Conservation (phyloP, 2,113 vertebrate genomes). For the Megaleporinus macrocephalus region DNA sequence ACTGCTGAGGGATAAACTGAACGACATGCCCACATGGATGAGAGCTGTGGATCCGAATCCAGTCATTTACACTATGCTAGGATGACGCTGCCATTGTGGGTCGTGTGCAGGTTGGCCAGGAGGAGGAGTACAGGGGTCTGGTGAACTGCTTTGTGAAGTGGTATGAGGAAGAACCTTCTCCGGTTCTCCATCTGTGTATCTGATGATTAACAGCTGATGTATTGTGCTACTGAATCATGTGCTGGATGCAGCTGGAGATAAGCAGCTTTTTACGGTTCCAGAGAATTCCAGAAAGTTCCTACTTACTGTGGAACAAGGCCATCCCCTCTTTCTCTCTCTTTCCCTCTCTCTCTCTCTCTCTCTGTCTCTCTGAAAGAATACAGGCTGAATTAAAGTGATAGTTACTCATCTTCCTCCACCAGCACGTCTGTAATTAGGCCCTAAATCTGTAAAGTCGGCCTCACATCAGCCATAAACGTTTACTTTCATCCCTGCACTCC, state of each 20-base stretch:
- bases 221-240: not conserved
- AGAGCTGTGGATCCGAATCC: no score
- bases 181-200: no score
- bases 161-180: no score
- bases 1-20: no score
- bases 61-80: no score
- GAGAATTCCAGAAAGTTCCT: not conserved
- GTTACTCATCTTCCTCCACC: not conserved
- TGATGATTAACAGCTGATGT: no score
- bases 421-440: conserved; percentile 7
- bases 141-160: no score
- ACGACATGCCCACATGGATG: no score
- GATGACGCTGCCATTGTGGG: no score
- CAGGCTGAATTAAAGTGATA: not conserved
- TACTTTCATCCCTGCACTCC: not conserved
- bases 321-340: not conserved
- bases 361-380: not conserved
- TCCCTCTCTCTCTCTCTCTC: not conserved
- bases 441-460: not conserved
- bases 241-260: no score
- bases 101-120: no score
- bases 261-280: not conserved
- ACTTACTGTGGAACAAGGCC: not conserved
- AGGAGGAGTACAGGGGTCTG: no score
- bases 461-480: not conserved